Conservation (phyloP, 1,140 invertebrate genomes). For the Parapsyche elsis region DNA sequence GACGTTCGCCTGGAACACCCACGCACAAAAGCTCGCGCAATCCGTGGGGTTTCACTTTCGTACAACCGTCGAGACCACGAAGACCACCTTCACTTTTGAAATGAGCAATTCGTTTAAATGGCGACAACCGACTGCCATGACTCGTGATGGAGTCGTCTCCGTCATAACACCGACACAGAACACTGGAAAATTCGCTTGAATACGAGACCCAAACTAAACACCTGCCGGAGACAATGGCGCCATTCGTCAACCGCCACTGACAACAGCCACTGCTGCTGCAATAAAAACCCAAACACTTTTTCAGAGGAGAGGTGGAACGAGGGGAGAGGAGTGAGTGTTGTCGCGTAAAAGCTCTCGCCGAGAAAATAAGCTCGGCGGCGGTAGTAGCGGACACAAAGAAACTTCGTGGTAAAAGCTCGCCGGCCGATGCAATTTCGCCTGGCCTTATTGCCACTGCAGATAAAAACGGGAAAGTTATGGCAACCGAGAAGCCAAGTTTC, state of each 20-base stretch:
- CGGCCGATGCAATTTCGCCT: neutral
- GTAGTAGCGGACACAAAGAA: neutral
- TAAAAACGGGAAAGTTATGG: conserved; percentile 4
- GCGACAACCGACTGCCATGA: neutral
- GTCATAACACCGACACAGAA: neutral
- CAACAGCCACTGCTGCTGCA: neutral
- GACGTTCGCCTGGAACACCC: no score
- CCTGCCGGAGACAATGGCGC: conserved; percentile 5
- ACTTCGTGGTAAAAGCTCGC: no score
- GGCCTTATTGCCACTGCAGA: neutral
- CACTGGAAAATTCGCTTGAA: no score
- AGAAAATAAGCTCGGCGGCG: neutral
- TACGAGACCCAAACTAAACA: neutral
- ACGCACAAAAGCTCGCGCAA: no score
- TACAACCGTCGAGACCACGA: neutral
- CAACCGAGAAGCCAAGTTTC: neutral
- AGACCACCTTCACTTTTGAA: neutral
- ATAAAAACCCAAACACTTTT: neutral
- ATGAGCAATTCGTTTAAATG: conserved; percentile 13
- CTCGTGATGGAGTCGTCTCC: neutral
- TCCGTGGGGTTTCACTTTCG: no score
- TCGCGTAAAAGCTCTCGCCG: neutral
- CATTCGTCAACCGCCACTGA: conserved; percentile 12
- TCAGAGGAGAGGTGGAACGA: neutral
- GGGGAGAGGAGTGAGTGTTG: neutral